Percentiles rank a stretch among this genome's conserved stretches.
phyloP scores from a whole-genome alignment of 2,888 invertebrate genomes.

The Andrena dorsata region DNA sequence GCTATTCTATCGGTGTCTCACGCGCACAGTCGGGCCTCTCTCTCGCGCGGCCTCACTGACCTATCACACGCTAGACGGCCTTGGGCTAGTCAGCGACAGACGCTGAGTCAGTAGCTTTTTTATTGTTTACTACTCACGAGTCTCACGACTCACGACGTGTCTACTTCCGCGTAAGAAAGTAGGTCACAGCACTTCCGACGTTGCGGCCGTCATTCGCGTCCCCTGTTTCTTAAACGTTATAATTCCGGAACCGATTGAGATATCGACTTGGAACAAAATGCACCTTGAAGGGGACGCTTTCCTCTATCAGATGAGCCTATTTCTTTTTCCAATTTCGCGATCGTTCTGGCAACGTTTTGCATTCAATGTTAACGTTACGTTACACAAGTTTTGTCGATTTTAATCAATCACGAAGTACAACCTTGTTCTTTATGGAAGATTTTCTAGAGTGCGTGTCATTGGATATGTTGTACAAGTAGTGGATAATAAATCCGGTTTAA shows the following conservation, averaged over 20 bases:
- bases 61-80: background rate
- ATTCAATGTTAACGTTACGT: too few relatives aligned
- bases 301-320: too few relatives aligned
- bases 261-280: background rate
- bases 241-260: background rate
- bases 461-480: too few relatives aligned
- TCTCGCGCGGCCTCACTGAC: background rate
- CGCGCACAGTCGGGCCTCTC: background rate
- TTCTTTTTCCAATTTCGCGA: too few relatives aligned
- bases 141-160: background rate
- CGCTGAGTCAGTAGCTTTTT: slow-evolving; percentile 12
- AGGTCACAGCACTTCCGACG: background rate
- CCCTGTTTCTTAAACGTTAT: background rate
- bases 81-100: background rate
- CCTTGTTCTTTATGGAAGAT: too few relatives aligned
- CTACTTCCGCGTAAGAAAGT: background rate
- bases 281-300: background rate
- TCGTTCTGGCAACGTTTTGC: too few relatives aligned
- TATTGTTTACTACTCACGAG: background rate
- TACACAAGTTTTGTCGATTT: too few relatives aligned
- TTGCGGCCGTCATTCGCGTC: background rate
- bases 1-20: background rate
- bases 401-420: too few relatives aligned
- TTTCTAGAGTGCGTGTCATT: too few relatives aligned
- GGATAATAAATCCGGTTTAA: too few relatives aligned